Evolutionary conservation across 2,888 invertebrate species (phyloP), one percentile per base, ranked within the genome.

Genomic region (Oeneis ivallda): DNA sequence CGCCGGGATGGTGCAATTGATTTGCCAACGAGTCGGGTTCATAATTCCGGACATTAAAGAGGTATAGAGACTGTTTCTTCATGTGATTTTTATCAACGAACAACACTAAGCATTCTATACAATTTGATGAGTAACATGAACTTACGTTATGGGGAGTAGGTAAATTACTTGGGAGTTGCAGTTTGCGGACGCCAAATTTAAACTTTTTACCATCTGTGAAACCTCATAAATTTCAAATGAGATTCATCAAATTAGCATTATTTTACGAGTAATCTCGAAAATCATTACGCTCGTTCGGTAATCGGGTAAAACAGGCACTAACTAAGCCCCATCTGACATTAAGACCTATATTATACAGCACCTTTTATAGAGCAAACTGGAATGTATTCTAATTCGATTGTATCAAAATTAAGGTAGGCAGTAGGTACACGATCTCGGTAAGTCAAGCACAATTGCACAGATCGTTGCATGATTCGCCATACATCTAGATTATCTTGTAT

Each of bases 401-500:
- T 39, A 56, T 41, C 19, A 41, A 56, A 19, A 41, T 19, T 41
- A 8, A 53, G 39, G 32, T 26, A 58, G 57, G 15, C 45, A 58
- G 17, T 56, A 41, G 19, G 56, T 56, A 26, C 56, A 56, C 56
- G 41, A 56, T 56, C 56, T 41, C 41, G 41, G 56, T 41, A 19
- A n/a, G 58, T 58, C 45, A 45, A 15, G 32, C 58, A 32, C 15
- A 58, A 19, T 49, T 49, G 59, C 47, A 47, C 32, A 45, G 58
- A 54, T 52, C 15, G 43, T 67, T 63, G 54, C 67, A 65, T 67
- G 65, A 68, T 65, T 61, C 60, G 59, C 56, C 56, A 56, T 63
- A 50, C 54, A 68, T 64, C 61, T 63, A 50, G 61, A 49, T 59
- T 49, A 59, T 47, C 59, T 19, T 13, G 59, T 58, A 62, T 69